Base-by-base conservation (phyloP, 2,888 invertebrate species). In the Dermolepida albohirtum region DNA sequence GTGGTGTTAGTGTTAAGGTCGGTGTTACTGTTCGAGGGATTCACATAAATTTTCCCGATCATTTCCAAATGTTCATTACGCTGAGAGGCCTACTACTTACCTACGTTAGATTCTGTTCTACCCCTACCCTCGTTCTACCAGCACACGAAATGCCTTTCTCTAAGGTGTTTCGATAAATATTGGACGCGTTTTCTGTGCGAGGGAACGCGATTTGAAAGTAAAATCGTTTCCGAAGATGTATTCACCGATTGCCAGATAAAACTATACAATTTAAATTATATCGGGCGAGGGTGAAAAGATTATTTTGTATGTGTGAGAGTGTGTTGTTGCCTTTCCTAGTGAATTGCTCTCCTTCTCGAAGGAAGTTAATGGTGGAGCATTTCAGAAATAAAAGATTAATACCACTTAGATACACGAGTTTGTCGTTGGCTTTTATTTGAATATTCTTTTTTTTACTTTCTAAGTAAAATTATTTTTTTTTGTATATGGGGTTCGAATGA, bases 11-110 rank as follows among this genome's bases (percentile, higher is more conserved):
- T 34, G 34, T 34, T 34, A 34, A 34, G 34, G 34, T 8, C 34
- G 34, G 34, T 34, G 34, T 34, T 34, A 34, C 34, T 10, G 34
- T 34, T 34, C 34, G 34, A 34, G 10, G 39, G 47, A 54, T 44
- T 29, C 44, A 55, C 47, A 68, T 64, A 55, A 68, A 64, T 68
- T 62, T 52, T 34, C 59, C 17, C 59, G 59, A 66, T 66, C 50
- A 66, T 59, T 66, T 66, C 59, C 43, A 59, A 59, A 50, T 59
- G 59, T 66, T 66, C 50, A 59, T 66, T 59, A 62, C 66, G 59
- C 47, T 39, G 59, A 62, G 47, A 62, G 59, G 47, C 59, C 47
- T 62, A 62, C 40, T 34, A 22, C 4, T 34, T 34, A 34, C 34
- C 34, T 8, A 34, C 34, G 34, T 6, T 10, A 34, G 34, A 34